Evolutionary conservation across 2,888 invertebrate species (phyloP).

Genomic region (Lydus trimaculatus): DNA sequence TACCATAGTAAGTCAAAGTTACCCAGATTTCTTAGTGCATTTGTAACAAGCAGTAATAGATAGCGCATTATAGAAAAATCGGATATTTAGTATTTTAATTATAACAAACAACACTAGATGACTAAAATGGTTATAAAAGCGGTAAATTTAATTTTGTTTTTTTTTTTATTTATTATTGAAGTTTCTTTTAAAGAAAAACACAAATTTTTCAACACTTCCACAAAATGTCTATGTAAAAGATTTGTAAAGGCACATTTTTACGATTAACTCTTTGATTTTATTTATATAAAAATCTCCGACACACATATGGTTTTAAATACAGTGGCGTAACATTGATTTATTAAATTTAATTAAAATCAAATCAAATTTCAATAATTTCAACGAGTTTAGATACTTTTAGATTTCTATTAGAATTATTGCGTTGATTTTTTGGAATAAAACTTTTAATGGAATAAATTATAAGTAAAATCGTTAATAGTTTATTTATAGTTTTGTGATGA

Average conservation of each 20-base stretch:
- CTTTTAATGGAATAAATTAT: too few species aligned
- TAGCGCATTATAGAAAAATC: too few species aligned
- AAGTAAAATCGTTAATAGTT: not conserved
- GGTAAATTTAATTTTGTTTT: not conserved
- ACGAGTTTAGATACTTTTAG: too few species aligned
- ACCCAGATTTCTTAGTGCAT: too few species aligned
- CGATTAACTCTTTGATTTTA: not conserved
- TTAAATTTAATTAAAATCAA: not conserved
- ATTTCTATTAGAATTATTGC: too few species aligned
- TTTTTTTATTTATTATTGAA: not conserved
- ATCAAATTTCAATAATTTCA: not conserved
- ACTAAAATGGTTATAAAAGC: not conserved
- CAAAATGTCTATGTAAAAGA: not conserved
- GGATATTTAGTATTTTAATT: too few species aligned
- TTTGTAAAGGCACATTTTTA: constrained; percentile 1
- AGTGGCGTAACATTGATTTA: not conserved
- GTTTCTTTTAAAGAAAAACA: too few species aligned
- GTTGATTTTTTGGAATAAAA: too few species aligned
- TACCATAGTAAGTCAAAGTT: too few species aligned
- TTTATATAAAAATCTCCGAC: not conserved
- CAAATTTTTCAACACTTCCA: not conserved
- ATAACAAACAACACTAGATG: too few species aligned
- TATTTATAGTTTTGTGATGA: not conserved
- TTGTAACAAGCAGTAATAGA: too few species aligned
- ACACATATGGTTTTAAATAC: not conserved